Base-by-base conservation (phyloP, 1,140 invertebrate genomes). In the Microvelia longipes region DNA sequence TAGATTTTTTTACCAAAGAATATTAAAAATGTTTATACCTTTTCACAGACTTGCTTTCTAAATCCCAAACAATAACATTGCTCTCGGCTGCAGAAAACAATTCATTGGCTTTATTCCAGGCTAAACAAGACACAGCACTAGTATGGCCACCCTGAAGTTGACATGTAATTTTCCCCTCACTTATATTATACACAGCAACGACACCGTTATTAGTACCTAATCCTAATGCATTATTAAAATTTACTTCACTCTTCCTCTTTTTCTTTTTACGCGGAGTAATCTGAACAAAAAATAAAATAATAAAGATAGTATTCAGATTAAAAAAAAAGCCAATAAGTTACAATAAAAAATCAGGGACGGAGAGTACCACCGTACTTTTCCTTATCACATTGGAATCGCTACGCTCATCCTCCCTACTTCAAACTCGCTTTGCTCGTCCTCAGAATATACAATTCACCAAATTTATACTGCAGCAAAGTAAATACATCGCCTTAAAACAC, bases 131-230 rank as follows among this genome's bases (percentile, higher is more conserved):
- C 25, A 72, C 66, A 30, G 66, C n/a, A 27, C 26, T 28, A 1
- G 69, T 67, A 65, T 70, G 69, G 1, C 69, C 69, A 1, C 61
- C 71, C 60, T 70, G 28, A 35, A 72, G 35, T 19, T 35, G 63
- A 24, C 64, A 65, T 1, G 69, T 35, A 24, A 72, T 65, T 68
- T 72, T 70, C 19, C 69, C 69, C 30, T 72, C 71, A 28, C 30
- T 27, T n/a, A 68, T 26, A 66, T 65, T 72, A 28, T 65, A 72
- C 19, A 72, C 27, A 61, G 71, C 69, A 1, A 72, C 30, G 15
- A 28, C n/a, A 2, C 71, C 71, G 61, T 70, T 69, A 1, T n/a
- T 28, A 11, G 69, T 72, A 0, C 71, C 71, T 35, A 72, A 68
- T 1, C 35, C 69, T 27, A 72, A 61, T 2, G 67, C 14, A 24